Evolutionary conservation across 2,113 vertebrate genomes (phyloP), one percentile per base, ranked within the genome.

Genomic region (Condylura cristata): DNA sequence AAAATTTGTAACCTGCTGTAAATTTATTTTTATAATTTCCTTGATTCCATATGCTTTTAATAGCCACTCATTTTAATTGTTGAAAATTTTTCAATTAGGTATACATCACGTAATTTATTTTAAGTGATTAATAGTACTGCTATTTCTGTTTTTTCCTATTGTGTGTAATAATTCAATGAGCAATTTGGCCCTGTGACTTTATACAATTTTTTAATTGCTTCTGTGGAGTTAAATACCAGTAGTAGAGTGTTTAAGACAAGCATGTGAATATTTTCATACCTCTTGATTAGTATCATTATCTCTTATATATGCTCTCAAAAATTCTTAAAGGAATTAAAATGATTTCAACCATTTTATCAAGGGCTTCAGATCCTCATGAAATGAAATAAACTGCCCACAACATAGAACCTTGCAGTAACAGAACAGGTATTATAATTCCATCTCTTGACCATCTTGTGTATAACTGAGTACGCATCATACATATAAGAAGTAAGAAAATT

Each of bases 71-170:
- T 71, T 70, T 94, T 76, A 94, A 78, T 44, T 79, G 32, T 20
- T 68, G 51, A 74, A 66, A 80, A 84, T 81, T 75, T 95, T 75
- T 74, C 32, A 32, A 78, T 86, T 93, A 89, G 86, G 39, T 84
- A 76, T 5, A 68, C 86, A 5, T 71, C 41, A 72, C 3, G 68
- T 78, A 65, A 86, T 87, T 85, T 90, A 78, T 30, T 91, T 91
- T 80, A 56, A 26, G 5, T 80, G 41, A 56, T 84, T 90, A 71
- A 89, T 87, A 92, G 93, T 70, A 86, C 58, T 17, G 13, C 13
- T 75, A 34, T 34, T 83, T 78, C 32, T 5, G 61, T 12, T 46
- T 81, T 89, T 84, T 53, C 61, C 18, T 65, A n/a, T 71, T 95
- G 51, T 58, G 44, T 26, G 71, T 4, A 75, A 74, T 37, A 79